Evolutionary conservation across 2,888 invertebrate genomes (phyloP), one percentile per base, ranked within the genome.

Genomic region (Liopterus haemorrhoidalis): DNA sequence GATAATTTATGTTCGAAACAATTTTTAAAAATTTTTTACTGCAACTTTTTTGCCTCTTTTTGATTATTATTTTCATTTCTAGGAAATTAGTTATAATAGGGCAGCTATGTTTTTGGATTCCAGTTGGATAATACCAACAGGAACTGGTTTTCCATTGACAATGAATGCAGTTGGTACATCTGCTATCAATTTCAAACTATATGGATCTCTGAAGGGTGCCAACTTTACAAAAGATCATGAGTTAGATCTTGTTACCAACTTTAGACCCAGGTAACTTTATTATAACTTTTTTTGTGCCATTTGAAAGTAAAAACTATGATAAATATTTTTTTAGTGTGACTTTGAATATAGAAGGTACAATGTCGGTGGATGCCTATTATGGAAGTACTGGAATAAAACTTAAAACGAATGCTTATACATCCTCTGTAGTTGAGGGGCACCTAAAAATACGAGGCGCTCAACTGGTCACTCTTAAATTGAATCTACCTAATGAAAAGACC

Each of bases 151-250:
- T 9, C 93, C 95, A 0, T 71, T 95, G 48, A 82, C 83, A 41
- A 75, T 95, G 59, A 84, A 84, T 57, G 78, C 89, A 0, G 82
- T 90, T 64, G 94, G 92, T 3, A 88, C 92, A 1, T 83, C 88
- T 12, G 85, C 89, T 20, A 75, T 91, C 15, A 87, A 90, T 62
- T 73, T 93, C 16, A 84, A 87, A 61, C 74, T 90, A 61, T 81
- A 82, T 0, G 92, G 92, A 0, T 82, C 82, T 11, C 72, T 88
- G 40, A 70, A 73, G 56, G 63, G 66, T 40, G 57, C 68, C 1
- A 70, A 70, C 57, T 76, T 71, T 57, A 66, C 66, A 54, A 64
- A 68, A 60, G 72, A 66, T 36, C 74, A 72, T 1, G 76, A 82
- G 60, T 68, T 87, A 47, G 82, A 88, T 63, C 74, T 93, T 38